Evolutionary conservation across 2,888 invertebrate genomes (phyloP), one percentile per base, ranked within the genome.

Genomic region (Melanophora roralis): DNA sequence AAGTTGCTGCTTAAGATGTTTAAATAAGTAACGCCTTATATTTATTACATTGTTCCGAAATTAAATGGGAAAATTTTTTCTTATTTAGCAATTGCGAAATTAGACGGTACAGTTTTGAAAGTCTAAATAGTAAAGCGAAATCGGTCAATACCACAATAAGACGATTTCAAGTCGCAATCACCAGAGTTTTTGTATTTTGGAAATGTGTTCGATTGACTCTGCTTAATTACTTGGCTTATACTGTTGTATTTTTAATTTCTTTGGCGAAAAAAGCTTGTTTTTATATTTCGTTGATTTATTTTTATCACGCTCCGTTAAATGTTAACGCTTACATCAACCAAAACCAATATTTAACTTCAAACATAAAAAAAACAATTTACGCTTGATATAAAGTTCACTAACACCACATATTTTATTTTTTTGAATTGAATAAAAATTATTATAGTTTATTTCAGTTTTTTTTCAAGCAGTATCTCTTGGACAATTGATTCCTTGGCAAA

Each of bases 301-400:
- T 55, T 68, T 64, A 76, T 32, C 76, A 80, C 80, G 80, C 76
- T 76, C 76, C 57, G 76, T 38, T 80, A 68, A 67, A 45, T 71
- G 57, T 78, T 59, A 77, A 78, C 74, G 77, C 78, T 69, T 68
- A 64, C 73, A 78, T 11, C 36, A n/a, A 53, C 19, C 27, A 51
- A 16, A 16, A 49, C 27, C 43, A 32, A 34, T 53, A 23, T 19
- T n/a, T 36, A 53, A 59, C 21, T 51, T n/a, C 51, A 76, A 51
- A 67, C 32, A 59, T 64, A 59, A n/a, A 23, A 51, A 67, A 53
- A 72, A 53, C 34, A 72, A 43, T 6, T 43, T 60, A 67, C 23
- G 45, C 32, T 51, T 76, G 62, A 40, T 38, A 19, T 27, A 79
- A 59, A 79, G 79, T 80, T 80, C 75, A 80, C 68, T 80, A 76